Base-by-base conservation (phyloP, 1,140 invertebrate genomes). In the Cydia pomonella region DNA sequence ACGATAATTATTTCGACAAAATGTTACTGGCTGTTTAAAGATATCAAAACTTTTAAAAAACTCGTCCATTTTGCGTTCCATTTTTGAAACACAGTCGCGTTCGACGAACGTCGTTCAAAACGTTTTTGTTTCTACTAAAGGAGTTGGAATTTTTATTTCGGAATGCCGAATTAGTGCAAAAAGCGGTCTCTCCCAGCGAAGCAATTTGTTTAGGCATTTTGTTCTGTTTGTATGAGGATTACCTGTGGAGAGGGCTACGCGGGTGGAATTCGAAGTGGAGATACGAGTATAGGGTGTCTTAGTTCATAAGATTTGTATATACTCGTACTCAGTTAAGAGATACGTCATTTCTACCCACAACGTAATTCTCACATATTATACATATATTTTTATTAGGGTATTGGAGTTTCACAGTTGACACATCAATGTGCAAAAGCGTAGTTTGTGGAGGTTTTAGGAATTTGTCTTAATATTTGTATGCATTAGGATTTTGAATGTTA, bases 121-220 rank as follows among this genome's bases (percentile, higher is more conserved):
- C 75, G 79, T 92, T 92, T 92, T 92, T 92, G 84, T 82, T 44
- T 73, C 83, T 84, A 76, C 81, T 84, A 85, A 90, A 87, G 88
- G 87, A 88, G 84, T 81, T 76, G 89, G 91, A 86, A 91, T 91
- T 87, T 92, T 92, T 92, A 92, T 92, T 92, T 91, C 88, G 91
- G 91, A 84, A 92, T 92, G 91, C 91, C 89, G 89, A 92, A 91
- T 92, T 91, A 90, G 89, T 90, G 87, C 90, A 92, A 92, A 92
- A 92, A 92, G 84, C 82, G 76, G 83, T 79, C 82, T 81, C 83
- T 88, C 88, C 83, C 87, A 89, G 79, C 75, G 76, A 76, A 72
- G 88, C 89, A 91, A 92, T 91, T 92, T 92, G 91, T 91, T 91
- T 90, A 89, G 87, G 84, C 75, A 82, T 91, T 92, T 92, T 91